These are phyloP conservation scores for Pseudopipra pipra DNA, from an alignment of 2,113 vertebrate species.

Conservation along the genomic window DNA sequence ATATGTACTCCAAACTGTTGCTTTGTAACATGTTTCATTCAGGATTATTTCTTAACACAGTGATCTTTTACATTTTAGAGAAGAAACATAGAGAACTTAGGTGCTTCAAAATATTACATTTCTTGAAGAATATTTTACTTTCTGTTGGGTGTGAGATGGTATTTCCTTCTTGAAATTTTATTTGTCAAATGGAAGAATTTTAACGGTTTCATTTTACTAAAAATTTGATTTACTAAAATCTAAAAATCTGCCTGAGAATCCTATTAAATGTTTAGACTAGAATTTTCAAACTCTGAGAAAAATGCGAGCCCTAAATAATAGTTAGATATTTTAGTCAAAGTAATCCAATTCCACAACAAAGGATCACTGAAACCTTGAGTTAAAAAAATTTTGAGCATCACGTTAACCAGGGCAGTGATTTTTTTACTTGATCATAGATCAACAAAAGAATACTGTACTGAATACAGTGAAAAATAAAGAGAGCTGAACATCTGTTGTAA, in stretches of 20 bases:
- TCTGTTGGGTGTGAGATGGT: neutral
- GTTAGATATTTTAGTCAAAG: neutral
- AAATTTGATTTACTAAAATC: neutral
- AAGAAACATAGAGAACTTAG: neutral
- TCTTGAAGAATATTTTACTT: neutral
- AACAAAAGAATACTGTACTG: neutral
- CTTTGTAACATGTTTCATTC: neutral
- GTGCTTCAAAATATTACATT: neutral
- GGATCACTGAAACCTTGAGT: neutral
- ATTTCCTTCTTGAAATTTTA: neutral
- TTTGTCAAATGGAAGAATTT: neutral
- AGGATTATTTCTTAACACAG: neutral
- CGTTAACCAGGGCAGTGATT: neutral
- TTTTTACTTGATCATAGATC: neutral
- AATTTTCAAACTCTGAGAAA: neutral
- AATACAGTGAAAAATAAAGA: neutral
- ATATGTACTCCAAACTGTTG: neutral
- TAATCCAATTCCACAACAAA: neutral
- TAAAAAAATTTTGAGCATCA: neutral
- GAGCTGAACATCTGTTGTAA: neutral
- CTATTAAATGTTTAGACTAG: neutral
- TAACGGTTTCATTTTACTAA: neutral
- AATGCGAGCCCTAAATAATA: neutral
- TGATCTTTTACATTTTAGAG: neutral
- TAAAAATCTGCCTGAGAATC: neutral